phyloP scores from a whole-genome alignment of 2,113 vertebrate species.

The Megaceryle torquata region DNA sequence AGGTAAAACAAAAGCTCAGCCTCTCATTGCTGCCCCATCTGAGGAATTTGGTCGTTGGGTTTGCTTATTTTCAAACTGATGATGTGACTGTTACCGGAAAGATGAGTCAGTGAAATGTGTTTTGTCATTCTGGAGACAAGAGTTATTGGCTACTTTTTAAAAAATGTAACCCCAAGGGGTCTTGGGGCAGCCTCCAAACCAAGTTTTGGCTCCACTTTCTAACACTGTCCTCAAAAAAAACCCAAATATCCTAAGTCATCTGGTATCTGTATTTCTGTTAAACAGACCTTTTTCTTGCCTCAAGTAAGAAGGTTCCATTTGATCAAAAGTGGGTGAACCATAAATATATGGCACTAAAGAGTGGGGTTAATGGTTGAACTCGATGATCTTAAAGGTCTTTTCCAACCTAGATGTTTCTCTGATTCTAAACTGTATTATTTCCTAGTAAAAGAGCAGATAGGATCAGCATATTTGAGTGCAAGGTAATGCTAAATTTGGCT shows the following conservation, averaged over 20 bases:
- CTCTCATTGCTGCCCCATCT: not conserved
- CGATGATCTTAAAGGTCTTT: no score
- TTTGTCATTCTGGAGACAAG: not conserved
- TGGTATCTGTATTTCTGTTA: not conserved
- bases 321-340: not conserved
- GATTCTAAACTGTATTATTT: not conserved
- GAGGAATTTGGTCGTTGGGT: not conserved
- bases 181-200: constrained; percentile 6
- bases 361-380: no score
- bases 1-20: not conserved
- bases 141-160: constrained; percentile 15
- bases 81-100: constrained; percentile 15
- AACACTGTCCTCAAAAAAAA: not conserved
- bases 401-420: no score
- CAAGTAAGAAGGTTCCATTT: not conserved
- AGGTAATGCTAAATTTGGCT: not conserved
- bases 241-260: not conserved
- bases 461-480: not conserved
- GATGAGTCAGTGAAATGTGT: constrained; percentile 44
- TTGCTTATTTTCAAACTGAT: constrained; percentile 34
- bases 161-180: not conserved
- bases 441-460: not conserved
- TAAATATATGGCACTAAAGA: not conserved
- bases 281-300: not conserved
- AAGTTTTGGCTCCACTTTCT: not conserved